Percentiles rank a stretch among this genome's conserved stretches.
Evolutionary conservation across 2,888 invertebrate species (phyloP).

Genomic region (Steinernema scapterisci): DNA sequence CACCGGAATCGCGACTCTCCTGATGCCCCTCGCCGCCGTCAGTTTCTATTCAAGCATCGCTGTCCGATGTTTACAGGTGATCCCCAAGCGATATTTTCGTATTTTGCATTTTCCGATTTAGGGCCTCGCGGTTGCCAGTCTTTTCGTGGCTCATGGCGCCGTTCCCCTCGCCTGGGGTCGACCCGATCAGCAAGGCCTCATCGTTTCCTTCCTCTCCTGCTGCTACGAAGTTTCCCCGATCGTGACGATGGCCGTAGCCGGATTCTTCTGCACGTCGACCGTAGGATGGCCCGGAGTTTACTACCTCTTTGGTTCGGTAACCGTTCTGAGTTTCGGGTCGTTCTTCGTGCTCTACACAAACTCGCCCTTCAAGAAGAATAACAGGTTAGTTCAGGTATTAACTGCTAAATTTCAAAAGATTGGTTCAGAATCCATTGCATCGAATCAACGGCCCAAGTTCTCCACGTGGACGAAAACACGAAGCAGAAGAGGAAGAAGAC

Average conservation of each 20-base stretch:
- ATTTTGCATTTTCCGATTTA: not conserved
- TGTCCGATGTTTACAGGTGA: not conserved
- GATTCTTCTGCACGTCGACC: not conserved
- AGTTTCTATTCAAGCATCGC: not conserved
- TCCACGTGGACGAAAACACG: too few relatives aligned
- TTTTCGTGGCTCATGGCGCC: not conserved
- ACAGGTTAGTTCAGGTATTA: too few relatives aligned
- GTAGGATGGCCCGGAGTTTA: not conserved
- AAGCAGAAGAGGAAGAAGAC: not conserved
- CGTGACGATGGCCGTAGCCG: not conserved
- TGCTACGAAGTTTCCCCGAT: not conserved
- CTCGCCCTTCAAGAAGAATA: too few relatives aligned
- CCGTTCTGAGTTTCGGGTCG: not conserved
- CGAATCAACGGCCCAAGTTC: too few relatives aligned
- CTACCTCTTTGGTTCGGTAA: not conserved
- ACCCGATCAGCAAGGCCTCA: not conserved
- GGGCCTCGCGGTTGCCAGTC: not conserved
- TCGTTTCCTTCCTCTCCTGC: not conserved
- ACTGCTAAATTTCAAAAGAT: too few relatives aligned
- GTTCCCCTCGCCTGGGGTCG: not conserved
- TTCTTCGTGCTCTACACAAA: not conserved
- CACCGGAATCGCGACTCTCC: not conserved
- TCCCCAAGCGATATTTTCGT: not conserved
- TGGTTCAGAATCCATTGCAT: too few relatives aligned
- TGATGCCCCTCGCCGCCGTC: not conserved